Evolutionary conservation across 2,113 vertebrate genomes (phyloP), one percentile per base, ranked within the genome.

Genomic region (Pyrgilauda ruficollis): DNA sequence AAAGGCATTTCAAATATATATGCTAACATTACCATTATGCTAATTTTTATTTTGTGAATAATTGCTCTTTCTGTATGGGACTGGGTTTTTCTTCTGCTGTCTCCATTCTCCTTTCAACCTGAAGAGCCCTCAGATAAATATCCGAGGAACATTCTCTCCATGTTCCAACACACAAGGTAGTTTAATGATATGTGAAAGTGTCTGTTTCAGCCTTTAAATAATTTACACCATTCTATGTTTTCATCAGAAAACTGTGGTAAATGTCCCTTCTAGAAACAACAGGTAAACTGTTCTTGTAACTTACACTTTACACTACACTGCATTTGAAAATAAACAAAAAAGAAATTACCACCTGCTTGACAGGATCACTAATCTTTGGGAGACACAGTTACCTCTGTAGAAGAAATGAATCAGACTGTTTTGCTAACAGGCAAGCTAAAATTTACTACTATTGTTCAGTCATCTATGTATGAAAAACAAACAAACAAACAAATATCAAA

Each of bases 141-240:
- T 72, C 64, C 30, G 61, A 89, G 64, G 53, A 73, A 94, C 73
- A 64, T 81, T 56, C 41, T 84, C 47, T 56, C 81, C 76, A 28
- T 72, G 13, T 95, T 94, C 47, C 52, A 90, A 90, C 46, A 78
- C 70, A 93, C 10, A n/a, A 50, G 52, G 30, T 80, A 92, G 67
- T 86, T 93, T 92, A 95, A 87, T 95, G 64, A 91, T 61, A 84
- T 89, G 35, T 82, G 83, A 82, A 81, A 90, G 20, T 35, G 46
- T 78, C 87, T 94, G 43, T 85, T 97, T 95, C n/a, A 67, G 70
- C 72, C 67, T 75, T 52, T 84, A 73, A 96, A 93, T 95, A 94
- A 93, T 93, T 73, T 66, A 28, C 59, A 88, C 64, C 49, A 95
- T 74, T 75, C 33, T 4, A 37, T 26, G 39, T 85, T 96, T 31